phyloP scores from a whole-genome alignment of 2,888 invertebrate genomes.

The Nephrotoma appendiculata region DNA sequence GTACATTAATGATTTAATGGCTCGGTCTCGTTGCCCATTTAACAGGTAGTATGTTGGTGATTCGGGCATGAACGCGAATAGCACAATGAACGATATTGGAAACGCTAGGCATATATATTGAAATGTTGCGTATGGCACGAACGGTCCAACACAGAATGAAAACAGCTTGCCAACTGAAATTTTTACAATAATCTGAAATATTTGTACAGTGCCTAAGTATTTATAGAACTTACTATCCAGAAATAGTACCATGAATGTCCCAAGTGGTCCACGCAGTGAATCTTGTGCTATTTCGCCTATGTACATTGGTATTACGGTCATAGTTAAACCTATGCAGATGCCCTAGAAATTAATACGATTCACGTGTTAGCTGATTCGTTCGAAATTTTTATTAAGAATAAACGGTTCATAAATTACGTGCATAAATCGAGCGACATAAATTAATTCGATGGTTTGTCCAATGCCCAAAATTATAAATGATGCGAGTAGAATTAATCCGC shows the following conservation, averaged over 20 bases:
- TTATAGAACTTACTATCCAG: neutral
- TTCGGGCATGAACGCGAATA: neutral
- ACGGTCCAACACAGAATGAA: slow-evolving; percentile 47
- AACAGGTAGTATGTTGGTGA: neutral
- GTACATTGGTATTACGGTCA: slow-evolving; percentile 7
- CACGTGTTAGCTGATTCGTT: slow-evolving; percentile 19
- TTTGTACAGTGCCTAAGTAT: neutral
- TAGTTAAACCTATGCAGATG: neutral
- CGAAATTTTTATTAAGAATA: neutral
- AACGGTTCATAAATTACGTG: neutral
- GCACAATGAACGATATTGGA: neutral
- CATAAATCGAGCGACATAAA: neutral
- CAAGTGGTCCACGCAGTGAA: neutral
- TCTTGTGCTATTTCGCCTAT: slow-evolving; percentile 4
- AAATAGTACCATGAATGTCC: slow-evolving; percentile 17
- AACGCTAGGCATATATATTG: neutral
- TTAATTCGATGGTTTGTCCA: neutral
- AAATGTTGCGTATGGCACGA: neutral
- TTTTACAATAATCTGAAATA: neutral
- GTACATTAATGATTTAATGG: neutral
- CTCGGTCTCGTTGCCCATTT: neutral
- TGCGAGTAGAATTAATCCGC: slow-evolving; percentile 42
- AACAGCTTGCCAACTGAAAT: neutral
- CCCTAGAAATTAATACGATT: neutral
- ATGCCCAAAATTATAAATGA: slow-evolving; percentile 45